Conservation (phyloP, 2,888 invertebrate species). For the Diplolepis rosae region DNA sequence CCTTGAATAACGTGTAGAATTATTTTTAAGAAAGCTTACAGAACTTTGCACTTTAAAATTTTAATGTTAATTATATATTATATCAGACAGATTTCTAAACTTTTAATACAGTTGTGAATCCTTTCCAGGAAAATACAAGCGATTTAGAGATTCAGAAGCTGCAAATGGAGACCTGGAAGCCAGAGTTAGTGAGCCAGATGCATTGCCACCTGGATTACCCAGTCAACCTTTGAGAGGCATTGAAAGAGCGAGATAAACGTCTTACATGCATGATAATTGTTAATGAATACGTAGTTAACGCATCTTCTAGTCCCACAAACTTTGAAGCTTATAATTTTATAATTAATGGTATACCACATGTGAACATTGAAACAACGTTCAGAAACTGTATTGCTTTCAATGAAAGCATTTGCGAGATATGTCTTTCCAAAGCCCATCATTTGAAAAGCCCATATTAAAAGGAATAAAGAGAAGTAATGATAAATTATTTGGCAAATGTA, state of each 20-base stretch:
- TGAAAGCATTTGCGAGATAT: conserved; percentile 22
- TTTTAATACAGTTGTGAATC: neutral
- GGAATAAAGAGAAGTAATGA: neutral
- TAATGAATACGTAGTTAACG: conserved; percentile 18
- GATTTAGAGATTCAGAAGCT: conserved; percentile 69
- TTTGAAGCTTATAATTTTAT: conserved; percentile 19
- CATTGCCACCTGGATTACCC: conserved; percentile 65
- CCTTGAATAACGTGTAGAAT: no score
- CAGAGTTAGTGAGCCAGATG: conserved; percentile 55
- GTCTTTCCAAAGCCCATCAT: conserved; percentile 23
- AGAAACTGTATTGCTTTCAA: conserved; percentile 28
- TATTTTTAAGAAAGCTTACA: no score
- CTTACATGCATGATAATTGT: conserved; percentile 28
- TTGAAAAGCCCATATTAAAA: neutral
- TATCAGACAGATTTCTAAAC: no score
- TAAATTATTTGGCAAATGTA: no score
- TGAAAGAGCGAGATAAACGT: conserved; percentile 63
- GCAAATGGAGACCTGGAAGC: conserved; percentile 66
- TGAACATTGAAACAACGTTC: conserved; percentile 28
- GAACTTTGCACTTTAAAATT: no score
- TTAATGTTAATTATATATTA: no score
- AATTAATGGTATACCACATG: conserved; percentile 11
- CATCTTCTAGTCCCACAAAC: conserved; percentile 18
- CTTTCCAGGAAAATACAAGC: conserved; percentile 67
- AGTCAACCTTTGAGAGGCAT: conserved; percentile 62